Base-by-base conservation (phyloP, 2,113 vertebrate genomes). In the Argyrosomus japonicus region DNA sequence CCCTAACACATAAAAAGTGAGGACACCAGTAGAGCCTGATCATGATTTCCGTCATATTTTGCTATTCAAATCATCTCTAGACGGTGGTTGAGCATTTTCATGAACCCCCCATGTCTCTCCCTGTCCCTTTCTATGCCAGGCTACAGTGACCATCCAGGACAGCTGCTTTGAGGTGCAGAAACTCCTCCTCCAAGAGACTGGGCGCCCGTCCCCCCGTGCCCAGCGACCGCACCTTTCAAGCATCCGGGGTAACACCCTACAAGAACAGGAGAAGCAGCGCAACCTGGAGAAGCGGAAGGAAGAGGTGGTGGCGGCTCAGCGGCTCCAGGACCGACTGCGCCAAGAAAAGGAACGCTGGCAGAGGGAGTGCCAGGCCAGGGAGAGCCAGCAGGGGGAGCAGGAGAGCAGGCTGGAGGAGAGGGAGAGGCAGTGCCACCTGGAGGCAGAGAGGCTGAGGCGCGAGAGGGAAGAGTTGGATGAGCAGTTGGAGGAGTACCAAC, bases 181-280 rank as follows among this genome's bases (percentile, higher is more conserved):
- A 83, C 92, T 97, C 60, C 87, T 96, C 1, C 95, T 97, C 5
- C 96, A 91, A 56, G 96, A 97, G 70, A 94, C 61, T 0, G 96
- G 96, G 65, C 93, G 93, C 69, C 82, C 82, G 1, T 93, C 90
- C 19, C 92, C 86, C 12, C 87, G 79, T 0, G 18, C 79, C 13
- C 89, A 65, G 47, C 87, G 74, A 0, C 7, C 72, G 43, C 83
- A 90, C 77, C 85, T 83, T 13, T 61, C 77, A 2, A 93, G 95
- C 51, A 82, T 95, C 67, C 94, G 97, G 0, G 95, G 94, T 36
- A 96, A 91, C 40, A 87, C 95, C 79, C 91, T 99, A 29, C 96
- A 97, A 47, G 97, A 98, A 85, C 98, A 98, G 93, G 98, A 99
- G 90, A 96, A 97, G 50, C 97, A 98, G 79, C 90, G 98, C 2